Conservation (phyloP, 2,888 invertebrate species). For the Strigamia transsilvanica region DNA sequence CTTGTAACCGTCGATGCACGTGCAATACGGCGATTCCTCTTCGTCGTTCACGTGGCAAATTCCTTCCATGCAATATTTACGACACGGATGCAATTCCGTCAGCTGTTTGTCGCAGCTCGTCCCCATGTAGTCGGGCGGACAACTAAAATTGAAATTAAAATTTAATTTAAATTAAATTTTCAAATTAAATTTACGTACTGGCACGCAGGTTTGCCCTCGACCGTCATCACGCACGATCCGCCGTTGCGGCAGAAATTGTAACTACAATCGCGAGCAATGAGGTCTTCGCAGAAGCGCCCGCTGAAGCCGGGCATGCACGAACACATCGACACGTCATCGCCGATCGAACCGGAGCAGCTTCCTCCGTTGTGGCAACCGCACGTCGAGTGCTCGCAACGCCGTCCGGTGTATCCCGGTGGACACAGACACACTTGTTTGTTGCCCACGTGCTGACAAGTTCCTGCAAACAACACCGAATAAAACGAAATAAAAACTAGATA, state of each 20-base stretch:
- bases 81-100: conserved; percentile 53
- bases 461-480: conserved; percentile 50
- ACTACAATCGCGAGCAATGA: conserved; percentile 58
- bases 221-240: conserved; percentile 70
- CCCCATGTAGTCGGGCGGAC: conserved; percentile 59
- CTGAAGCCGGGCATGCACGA: conserved; percentile 36
- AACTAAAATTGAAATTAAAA: conserved; percentile 55
- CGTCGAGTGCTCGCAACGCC: conserved; percentile 56
- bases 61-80: conserved; percentile 55
- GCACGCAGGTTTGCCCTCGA: conserved; percentile 68
- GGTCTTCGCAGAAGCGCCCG: conserved; percentile 50
- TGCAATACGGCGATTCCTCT: conserved; percentile 56
- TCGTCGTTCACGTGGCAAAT: conserved; percentile 48
- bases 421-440: conserved; percentile 67
- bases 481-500: conserved; percentile 48
- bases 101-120: conserved; percentile 58
- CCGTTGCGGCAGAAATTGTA: conserved; percentile 68
- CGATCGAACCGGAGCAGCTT: neutral
- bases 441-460: conserved; percentile 63
- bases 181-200: conserved; percentile 59
- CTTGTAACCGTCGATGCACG: conserved; percentile 59
- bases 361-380: conserved; percentile 50
- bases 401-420: conserved; percentile 59
- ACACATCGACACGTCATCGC: conserved; percentile 1
- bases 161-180: too few relatives aligned